Conservation (phyloP, 2,888 invertebrate species). For the Ormyrus labotus region DNA sequence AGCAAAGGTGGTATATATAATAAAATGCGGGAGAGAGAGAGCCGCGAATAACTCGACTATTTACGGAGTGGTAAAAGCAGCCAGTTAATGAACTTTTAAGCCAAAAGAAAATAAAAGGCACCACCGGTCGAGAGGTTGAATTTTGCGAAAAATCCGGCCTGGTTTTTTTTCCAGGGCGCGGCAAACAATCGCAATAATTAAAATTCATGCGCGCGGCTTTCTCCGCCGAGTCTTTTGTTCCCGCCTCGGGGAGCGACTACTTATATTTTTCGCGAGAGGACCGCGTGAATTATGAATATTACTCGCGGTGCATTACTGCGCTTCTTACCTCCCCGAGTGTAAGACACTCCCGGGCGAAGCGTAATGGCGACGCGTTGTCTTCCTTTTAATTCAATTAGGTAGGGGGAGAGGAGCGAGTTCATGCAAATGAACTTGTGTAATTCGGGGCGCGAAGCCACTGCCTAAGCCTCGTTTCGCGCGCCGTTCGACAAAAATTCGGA, state of each 20-base stretch:
- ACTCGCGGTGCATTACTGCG: conserved; percentile 41
- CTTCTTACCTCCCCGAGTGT: background rate
- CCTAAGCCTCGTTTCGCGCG: too few relatives aligned
- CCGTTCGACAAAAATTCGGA: too few relatives aligned
- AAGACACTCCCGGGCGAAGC: conserved; percentile 30
- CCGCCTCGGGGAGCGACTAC: background rate
- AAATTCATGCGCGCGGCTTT: too few relatives aligned
- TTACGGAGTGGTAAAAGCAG: background rate
- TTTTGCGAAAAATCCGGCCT: too few relatives aligned
- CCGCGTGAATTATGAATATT: conserved; percentile 59
- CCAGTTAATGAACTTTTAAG: background rate
- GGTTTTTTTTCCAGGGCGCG: too few relatives aligned
- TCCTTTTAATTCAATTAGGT: conserved; percentile 54
- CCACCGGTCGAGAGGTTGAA: too few relatives aligned
- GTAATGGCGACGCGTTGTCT: conserved; percentile 50
- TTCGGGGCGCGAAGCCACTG: background rate
- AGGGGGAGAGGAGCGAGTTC: background rate
- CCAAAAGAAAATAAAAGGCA: too few relatives aligned
- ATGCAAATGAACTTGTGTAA: conserved; percentile 46
- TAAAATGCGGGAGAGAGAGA: too few relatives aligned
- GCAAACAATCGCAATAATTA: too few relatives aligned
- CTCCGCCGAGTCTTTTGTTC: conserved; percentile 6
- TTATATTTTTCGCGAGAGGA: conserved; percentile 9
- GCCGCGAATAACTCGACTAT: background rate
- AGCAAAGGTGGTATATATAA: too few relatives aligned